These are phyloP conservation scores for Amblyteles armatorius DNA, from an alignment of 2,888 invertebrate genomes.

Conservation along the genomic window DNA sequence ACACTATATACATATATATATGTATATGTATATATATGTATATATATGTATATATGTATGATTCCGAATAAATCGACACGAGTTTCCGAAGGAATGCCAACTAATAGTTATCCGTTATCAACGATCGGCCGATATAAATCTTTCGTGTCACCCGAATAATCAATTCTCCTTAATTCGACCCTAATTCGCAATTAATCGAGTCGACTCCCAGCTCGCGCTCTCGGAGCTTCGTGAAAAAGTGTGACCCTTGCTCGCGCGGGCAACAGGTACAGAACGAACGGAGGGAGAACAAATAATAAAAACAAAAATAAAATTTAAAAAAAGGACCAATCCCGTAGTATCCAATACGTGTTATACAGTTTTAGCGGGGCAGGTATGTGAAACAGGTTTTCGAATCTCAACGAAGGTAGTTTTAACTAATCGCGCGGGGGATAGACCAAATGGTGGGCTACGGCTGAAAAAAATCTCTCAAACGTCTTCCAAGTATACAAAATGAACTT, in stretches of 20 bases:
- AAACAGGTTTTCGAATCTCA: slow-evolving; percentile 54
- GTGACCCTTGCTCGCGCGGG: slow-evolving; percentile 65
- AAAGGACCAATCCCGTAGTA: slow-evolving; percentile 16
- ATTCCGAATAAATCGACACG: slow-evolving; percentile 15
- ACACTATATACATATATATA: neutral
- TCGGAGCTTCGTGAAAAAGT: slow-evolving; percentile 49
- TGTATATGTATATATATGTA: too few species aligned
- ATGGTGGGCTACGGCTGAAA: neutral
- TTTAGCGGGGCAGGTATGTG: slow-evolving; percentile 48
- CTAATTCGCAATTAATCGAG: slow-evolving; percentile 68
- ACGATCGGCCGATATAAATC: slow-evolving; percentile 58
- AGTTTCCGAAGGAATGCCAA: slow-evolving; percentile 11
- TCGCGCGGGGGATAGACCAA: slow-evolving; percentile 3
- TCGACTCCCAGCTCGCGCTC: slow-evolving; percentile 50
- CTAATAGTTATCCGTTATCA: slow-evolving; percentile 54
- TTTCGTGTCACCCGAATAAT: slow-evolving; percentile 59
- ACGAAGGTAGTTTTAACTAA: neutral
- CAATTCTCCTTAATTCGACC: slow-evolving; percentile 66
- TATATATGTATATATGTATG: neutral
- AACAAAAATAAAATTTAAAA: neutral
- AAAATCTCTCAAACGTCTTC: neutral
- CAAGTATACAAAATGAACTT: neutral
- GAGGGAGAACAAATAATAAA: slow-evolving; percentile 39
- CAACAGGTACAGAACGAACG: slow-evolving; percentile 54
- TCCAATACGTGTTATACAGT: slow-evolving; percentile 15